Base-by-base conservation (phyloP, 2,113 vertebrate species). In the Gasterosteus aculeatus region DNA sequence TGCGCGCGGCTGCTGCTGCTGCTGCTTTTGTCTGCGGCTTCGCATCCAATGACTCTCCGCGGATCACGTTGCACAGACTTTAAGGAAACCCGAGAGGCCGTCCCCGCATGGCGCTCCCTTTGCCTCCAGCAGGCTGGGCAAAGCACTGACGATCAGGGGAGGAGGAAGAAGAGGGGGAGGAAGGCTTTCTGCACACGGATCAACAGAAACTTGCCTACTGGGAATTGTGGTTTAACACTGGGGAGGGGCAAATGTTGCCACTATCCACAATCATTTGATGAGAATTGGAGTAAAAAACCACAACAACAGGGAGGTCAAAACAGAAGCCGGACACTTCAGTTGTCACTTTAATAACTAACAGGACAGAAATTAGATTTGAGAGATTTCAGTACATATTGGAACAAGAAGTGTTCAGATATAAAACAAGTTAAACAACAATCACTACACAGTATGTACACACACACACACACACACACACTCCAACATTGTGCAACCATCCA, bases 301-400 rank as follows among this genome's bases (percentile, higher is more conserved):
- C 33, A 33, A 33, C 35, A 38, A 38, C 35, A 31, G 33, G 7
- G n/a, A 81, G 26, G 26, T 16, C 8, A 18, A 72, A 5, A 14
- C 10, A 59, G 44, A 62, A 46, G 26, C 69, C 9, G 46, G 26
- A 61, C 51, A 61, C 29, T 67, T 90, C 77, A 72, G 41, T 78
- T 79, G 73, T 69, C 60, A 83, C 66, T 93, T 93, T 94, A 93
- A 92, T 94, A 86, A 88, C 85, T 77, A 89, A 78, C 33, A 71
- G 77, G 76, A 76, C 57, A 88, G 79, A 66, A 85, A 77, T 75
- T 80, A 74, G 77, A 71, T 67, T 14, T 77, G 12, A 69, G 18
- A 77, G 31, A 75, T 83, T 64, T 77, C 11, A 54, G 51, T n/a
- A 73, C 51, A 87, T 58, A 72, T 65, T 72, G 16, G 53, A 56